phyloP scores from a whole-genome alignment of 2,113 vertebrate species.

The Gasterosteus nipponicus region DNA sequence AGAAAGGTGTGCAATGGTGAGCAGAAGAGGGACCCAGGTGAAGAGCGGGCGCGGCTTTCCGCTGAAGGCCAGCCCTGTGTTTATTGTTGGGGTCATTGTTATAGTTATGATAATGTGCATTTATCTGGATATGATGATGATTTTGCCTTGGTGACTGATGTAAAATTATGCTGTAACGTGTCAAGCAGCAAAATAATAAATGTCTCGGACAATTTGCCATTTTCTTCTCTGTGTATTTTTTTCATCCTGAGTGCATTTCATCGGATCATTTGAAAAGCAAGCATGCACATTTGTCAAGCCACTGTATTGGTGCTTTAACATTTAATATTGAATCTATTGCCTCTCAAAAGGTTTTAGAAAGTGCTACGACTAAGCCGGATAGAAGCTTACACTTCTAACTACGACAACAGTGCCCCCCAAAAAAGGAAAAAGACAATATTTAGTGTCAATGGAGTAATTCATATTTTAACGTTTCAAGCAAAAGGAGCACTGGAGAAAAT shows the following conservation, averaged over 20 bases:
- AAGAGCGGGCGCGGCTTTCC: constrained; percentile 46
- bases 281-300: background rate
- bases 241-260: constrained; percentile 15
- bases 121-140: constrained; percentile 76
- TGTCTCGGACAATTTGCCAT: constrained; percentile 15
- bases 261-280: constrained; percentile 6
- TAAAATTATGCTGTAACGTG: constrained; percentile 14
- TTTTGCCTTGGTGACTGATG: constrained; percentile 69
- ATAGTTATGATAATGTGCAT: constrained; percentile 72
- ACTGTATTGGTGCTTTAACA: background rate
- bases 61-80: constrained; percentile 60
- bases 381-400: background rate
- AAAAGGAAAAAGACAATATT: background rate
- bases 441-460: background rate
- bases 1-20: constrained; percentile 52
- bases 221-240: constrained; percentile 23
- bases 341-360: background rate
- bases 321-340: background rate
- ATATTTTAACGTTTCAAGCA: too few relatives aligned
- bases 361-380: background rate
- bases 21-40: constrained; percentile 60
- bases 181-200: constrained; percentile 48
- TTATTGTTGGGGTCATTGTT: constrained; percentile 64
- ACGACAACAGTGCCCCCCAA: background rate
- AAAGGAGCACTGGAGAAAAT: background rate